phyloP scores from a whole-genome alignment of 2,797 vertebrate genomes.

The Typhlichthys eigenmanni region DNA sequence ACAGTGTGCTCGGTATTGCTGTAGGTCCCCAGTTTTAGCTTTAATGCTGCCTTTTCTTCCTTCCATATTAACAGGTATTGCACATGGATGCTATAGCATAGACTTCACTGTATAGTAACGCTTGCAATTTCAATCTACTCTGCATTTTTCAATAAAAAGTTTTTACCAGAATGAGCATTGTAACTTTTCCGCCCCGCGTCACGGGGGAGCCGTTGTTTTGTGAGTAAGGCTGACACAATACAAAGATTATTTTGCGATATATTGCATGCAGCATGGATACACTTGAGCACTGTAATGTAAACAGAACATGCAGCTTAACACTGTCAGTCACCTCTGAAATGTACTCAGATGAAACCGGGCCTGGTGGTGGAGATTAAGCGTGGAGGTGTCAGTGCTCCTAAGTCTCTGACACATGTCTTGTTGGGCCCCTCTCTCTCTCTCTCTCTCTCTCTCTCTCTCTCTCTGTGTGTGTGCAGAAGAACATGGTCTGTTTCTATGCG shows the following conservation, averaged over 20 bases:
- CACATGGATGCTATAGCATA: slow-evolving; percentile 24
- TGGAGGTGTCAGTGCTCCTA: slow-evolving; percentile 54
- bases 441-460: slow-evolving; percentile 1
- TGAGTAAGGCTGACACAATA: slow-evolving; percentile 17
- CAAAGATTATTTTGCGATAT: slow-evolving; percentile 14
- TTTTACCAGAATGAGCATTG: slow-evolving; percentile 31
- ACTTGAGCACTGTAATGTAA: slow-evolving; percentile 44
- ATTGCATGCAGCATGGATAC: slow-evolving; percentile 18
- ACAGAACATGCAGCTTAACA: slow-evolving; percentile 39
- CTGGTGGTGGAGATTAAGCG: slow-evolving; percentile 40
- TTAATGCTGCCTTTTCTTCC: slow-evolving; percentile 19
- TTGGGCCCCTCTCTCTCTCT: slow-evolving; percentile 43
- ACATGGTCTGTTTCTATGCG: slow-evolving; percentile 72
- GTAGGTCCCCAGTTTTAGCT: slow-evolving; percentile 8
- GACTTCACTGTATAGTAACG: slow-evolving; percentile 7
- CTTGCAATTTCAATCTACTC: slow-evolving; percentile 11
- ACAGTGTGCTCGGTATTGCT: slow-evolving; percentile 25
- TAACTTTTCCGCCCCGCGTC: slow-evolving; percentile 44
- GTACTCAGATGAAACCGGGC: slow-evolving; percentile 38
- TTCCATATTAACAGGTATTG: slow-evolving; percentile 34
- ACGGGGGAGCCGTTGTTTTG: slow-evolving; percentile 25
- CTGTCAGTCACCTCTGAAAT: slow-evolving; percentile 42
- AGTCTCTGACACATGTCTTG: slow-evolving; percentile 74
- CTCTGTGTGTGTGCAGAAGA: slow-evolving; percentile 33
- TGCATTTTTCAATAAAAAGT: slow-evolving; percentile 32